These are phyloP conservation scores for Leptothorax acervorum DNA, from an alignment of 2,888 invertebrate species.

Conservation along the genomic window DNA sequence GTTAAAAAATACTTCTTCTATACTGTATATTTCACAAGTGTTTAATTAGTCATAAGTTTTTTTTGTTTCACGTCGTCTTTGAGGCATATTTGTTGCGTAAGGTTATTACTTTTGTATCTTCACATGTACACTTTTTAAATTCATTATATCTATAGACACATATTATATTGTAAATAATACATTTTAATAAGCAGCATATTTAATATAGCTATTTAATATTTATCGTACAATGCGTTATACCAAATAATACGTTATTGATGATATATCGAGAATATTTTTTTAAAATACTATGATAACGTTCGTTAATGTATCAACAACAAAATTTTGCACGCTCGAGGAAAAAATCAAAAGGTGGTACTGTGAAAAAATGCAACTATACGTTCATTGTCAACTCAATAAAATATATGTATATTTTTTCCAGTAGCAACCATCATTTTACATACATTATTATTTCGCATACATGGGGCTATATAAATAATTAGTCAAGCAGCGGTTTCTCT, in stretches of 20 bases:
- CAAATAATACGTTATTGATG: background rate
- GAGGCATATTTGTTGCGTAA: background rate
- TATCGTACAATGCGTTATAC: background rate
- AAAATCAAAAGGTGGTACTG: constrained; percentile 62
- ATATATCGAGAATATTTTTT: background rate
- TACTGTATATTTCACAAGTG: background rate
- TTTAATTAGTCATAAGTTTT: background rate
- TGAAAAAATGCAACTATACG: constrained; percentile 69
- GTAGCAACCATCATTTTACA: constrained; percentile 65
- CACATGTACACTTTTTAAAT: background rate
- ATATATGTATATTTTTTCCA: constrained; percentile 75
- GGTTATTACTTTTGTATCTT: background rate
- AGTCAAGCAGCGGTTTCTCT: constrained; percentile 44
- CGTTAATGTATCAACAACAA: background rate
- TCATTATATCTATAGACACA: background rate
- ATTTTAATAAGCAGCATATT: background rate
- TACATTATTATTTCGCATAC: constrained; percentile 54
- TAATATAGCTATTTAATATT: background rate
- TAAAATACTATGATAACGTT: background rate
- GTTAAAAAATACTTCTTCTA: background rate
- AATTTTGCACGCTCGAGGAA: background rate
- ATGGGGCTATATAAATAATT: constrained; percentile 51
- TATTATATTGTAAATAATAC: constrained; percentile 2
- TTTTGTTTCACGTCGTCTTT: background rate
- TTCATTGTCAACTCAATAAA: constrained; percentile 76